These are phyloP conservation scores for Malaclemys terrapin DNA, from an alignment of 2,113 vertebrate species.

Conservation along the genomic window DNA sequence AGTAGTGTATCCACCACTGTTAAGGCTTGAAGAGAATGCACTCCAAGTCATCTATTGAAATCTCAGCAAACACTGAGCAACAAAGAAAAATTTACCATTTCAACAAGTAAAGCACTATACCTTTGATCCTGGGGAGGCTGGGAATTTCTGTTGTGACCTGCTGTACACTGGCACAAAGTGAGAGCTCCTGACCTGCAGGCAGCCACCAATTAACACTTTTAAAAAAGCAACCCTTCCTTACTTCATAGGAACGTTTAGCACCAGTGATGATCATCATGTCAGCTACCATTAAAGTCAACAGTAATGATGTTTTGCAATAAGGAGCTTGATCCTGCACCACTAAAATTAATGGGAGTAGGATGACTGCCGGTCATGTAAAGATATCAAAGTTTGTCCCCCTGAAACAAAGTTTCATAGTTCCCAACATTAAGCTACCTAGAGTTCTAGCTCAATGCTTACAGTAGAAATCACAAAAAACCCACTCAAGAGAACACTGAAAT, in stretches of 20 bases:
- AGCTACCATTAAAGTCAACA: background rate
- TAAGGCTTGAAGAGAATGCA: conserved; percentile 69
- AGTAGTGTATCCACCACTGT: conserved; percentile 67
- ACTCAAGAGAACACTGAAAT: background rate
- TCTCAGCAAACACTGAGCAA: conserved; percentile 40
- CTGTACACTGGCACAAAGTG: background rate
- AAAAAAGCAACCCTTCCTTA: background rate
- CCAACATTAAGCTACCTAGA: background rate
- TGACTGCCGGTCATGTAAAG: background rate
- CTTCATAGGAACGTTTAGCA: background rate
- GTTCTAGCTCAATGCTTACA: background rate
- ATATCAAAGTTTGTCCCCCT: background rate
- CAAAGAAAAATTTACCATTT: background rate
- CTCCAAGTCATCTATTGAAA: conserved; percentile 25
- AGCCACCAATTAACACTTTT: conserved; percentile 5
- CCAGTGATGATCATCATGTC: background rate
- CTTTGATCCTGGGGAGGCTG: accelerated
- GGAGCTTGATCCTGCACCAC: accelerated
- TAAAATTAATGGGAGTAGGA: background rate
- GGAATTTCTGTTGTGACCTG: background rate
- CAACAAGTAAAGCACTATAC: conserved; percentile 36
- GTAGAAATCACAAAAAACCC: background rate
- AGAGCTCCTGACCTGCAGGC: background rate
- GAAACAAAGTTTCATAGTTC: background rate
- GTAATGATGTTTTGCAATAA: background rate